phyloP scores from a whole-genome alignment of 2,113 vertebrate species.

The Lycocorax pyrrhopterus region DNA sequence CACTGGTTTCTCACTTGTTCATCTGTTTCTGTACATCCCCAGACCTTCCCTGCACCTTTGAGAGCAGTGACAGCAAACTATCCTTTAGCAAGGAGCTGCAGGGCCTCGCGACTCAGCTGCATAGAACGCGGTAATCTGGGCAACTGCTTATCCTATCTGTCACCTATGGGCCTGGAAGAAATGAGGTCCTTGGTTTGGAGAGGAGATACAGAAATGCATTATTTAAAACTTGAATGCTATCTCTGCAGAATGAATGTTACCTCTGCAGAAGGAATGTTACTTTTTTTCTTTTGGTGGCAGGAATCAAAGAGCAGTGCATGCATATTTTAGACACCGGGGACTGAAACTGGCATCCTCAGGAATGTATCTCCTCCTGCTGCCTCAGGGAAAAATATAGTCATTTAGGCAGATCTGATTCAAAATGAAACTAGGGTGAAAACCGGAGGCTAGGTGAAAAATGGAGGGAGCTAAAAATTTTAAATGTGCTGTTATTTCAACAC shows the following conservation, averaged over 20 bases:
- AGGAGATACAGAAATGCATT: background rate
- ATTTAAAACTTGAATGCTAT: constrained; percentile 17
- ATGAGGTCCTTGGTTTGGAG: background rate
- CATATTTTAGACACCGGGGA: background rate
- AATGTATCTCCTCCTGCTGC: background rate
- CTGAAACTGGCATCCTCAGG: background rate
- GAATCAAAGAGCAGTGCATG: background rate
- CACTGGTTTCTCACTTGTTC: background rate
- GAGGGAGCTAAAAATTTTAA: background rate
- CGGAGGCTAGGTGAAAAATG: constrained; percentile 24
- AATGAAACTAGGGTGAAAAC: constrained; percentile 15
- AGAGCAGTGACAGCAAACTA: background rate
- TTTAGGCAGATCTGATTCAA: constrained; percentile 3
- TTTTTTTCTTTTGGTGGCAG: background rate
- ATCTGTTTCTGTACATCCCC: background rate
- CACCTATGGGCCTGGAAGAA: background rate
- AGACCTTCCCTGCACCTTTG: background rate
- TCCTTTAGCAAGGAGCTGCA: background rate
- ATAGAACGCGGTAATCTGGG: background rate
- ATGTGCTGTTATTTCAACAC: background rate
- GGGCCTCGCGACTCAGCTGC: background rate
- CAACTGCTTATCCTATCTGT: background rate
- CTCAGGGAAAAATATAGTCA: background rate
- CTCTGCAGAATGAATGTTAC: background rate
- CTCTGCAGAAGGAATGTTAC: background rate